Evolutionary conservation across 2,113 vertebrate genomes (phyloP), one percentile per base, ranked within the genome.

Genomic region (Ophthalmolycus amberensis): DNA sequence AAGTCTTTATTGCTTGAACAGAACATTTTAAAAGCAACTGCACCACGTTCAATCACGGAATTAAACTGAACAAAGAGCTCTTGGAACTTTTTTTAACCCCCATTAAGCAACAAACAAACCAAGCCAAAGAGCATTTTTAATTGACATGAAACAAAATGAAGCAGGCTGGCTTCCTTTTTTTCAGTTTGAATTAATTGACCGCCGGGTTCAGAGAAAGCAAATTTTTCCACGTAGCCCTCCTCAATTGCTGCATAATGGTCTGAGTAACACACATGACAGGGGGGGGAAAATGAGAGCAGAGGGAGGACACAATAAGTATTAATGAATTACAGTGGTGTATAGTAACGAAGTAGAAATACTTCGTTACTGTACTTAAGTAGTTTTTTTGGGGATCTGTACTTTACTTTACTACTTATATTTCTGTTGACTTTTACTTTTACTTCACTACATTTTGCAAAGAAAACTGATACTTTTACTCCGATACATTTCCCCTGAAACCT

Each of bases 291-390:
- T 38, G 3, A 48, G 9, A 63, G 68, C 16, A 42, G 62, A 83
- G 29, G 18, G 27, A 71, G 37, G 16, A 63, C 63, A 62, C 40
- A 29, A 74, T 58, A 52, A 48, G 46, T 85, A 78, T 87, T 76
- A 88, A 86, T 77, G 44, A 81, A 84, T 83, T 70, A 72, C 72
- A 46, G n/a, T n/a, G n/a, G n/a, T n/a, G n/a, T n/a, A n/a, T n/a
- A n/a, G n/a, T n/a, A n/a, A n/a, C n/a, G n/a, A n/a, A n/a, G n/a
- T n/a, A n/a, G n/a, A n/a, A n/a, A n/a, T n/a, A n/a, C n/a, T n/a
- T n/a, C n/a, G n/a, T n/a, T n/a, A n/a, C n/a, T n/a, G n/a, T n/a
- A n/a, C n/a, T n/a, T n/a, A n/a, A n/a, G n/a, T n/a, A n/a, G n/a
- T n/a, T n/a, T n/a, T n/a, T n/a, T n/a, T n/a, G n/a, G n/a, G n/a